phyloP scores from a whole-genome alignment of 2,113 vertebrate genomes.

The Glaucidium brasilianum region DNA sequence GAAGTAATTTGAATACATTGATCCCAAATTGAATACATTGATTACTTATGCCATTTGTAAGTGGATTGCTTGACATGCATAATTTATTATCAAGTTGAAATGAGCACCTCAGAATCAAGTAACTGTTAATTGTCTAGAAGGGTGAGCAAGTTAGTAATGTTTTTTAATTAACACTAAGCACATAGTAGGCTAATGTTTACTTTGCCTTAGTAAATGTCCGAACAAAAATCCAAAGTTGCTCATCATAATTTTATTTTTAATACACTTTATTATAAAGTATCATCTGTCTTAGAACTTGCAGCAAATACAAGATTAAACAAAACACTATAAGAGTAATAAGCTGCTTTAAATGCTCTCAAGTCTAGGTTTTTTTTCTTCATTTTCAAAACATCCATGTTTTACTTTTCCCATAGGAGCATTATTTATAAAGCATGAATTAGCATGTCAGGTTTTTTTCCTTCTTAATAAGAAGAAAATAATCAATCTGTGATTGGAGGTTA shows the following conservation, averaged over 20 bases:
- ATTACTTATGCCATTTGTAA: not conserved
- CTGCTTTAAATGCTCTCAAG: not conserved
- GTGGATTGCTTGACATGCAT: not conserved
- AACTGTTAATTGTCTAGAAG: not conserved
- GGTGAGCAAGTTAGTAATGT: not conserved
- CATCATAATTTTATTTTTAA: not conserved
- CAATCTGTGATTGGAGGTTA: not conserved
- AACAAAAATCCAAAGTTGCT: not conserved
- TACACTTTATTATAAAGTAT: not conserved
- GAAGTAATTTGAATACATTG: not conserved
- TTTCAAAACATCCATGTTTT: not conserved
- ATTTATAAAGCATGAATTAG: not conserved
- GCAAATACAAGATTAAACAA: not conserved
- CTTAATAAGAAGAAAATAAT: not conserved
- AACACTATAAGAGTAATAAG: not conserved
- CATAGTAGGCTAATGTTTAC: not conserved
- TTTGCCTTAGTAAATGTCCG: not conserved
- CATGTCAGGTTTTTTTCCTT: not conserved
- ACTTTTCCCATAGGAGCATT: not conserved
- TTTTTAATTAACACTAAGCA: not conserved
- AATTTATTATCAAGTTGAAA: not conserved
- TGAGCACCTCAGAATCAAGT: not conserved
- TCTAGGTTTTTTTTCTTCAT: not conserved
- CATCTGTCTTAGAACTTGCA: not conserved
- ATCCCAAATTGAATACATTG: not conserved